Percentiles rank a stretch among this genome's conserved stretches.
Evolutionary conservation across 2,113 vertebrate species (phyloP).

Genomic region (Scomber japonicus): DNA sequence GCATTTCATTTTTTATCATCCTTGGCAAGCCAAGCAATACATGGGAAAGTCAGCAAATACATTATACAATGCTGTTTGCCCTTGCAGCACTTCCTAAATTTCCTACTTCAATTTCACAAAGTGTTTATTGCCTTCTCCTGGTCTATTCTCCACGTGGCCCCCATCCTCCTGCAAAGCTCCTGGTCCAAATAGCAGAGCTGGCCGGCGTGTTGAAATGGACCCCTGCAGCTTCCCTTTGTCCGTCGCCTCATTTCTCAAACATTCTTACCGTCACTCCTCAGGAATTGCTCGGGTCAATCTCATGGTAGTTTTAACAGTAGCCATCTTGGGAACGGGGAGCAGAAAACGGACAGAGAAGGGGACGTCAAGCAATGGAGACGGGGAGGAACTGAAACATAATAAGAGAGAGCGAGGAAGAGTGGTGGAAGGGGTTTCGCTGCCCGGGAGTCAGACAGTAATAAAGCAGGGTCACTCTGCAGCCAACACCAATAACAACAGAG

Average conservation of each 20-base stretch:
- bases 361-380: constrained; percentile 4
- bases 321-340: not conserved
- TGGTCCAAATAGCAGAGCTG: constrained; percentile 26
- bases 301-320: constrained; percentile 25
- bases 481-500: constrained; percentile 56
- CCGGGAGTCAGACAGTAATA: constrained; percentile 39
- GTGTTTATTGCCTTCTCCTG: constrained; percentile 51
- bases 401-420: constrained; percentile 8
- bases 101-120: constrained; percentile 56
- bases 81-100: constrained; percentile 41
- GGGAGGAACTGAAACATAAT: constrained; percentile 1
- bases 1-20: constrained; percentile 46
- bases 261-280: constrained; percentile 1
- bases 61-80: constrained; percentile 38
- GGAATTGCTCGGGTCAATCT: constrained; percentile 34
- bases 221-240: constrained; percentile 45
- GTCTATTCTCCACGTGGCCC: constrained; percentile 16
- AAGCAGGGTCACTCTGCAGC: constrained; percentile 50
- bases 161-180: constrained; percentile 10
- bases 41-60: constrained; percentile 47
- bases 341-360: constrained; percentile 25
- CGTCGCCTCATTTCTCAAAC: constrained; percentile 41
- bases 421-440: not conserved
- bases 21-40: constrained; percentile 20
- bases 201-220: constrained; percentile 25